These are phyloP conservation scores for Galago senegalensis DNA, from an alignment of 2,797 vertebrate genomes.

Conservation along the genomic window DNA sequence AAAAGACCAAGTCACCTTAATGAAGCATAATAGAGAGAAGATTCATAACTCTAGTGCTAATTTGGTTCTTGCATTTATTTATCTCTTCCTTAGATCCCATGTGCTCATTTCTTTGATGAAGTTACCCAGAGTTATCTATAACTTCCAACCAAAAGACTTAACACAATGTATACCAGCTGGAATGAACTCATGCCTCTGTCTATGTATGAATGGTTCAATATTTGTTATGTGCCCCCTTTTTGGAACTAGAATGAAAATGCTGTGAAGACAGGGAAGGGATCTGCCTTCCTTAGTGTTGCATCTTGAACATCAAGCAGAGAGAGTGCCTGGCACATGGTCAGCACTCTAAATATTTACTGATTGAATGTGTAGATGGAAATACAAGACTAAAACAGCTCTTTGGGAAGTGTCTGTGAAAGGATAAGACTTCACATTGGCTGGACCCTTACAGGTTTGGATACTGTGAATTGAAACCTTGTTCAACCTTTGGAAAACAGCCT, in stretches of 20 bases:
- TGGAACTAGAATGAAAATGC: not conserved
- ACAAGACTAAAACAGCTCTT: not conserved
- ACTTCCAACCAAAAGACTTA: constrained; percentile 28
- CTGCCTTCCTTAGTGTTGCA: not conserved
- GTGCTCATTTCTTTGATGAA: constrained; percentile 44
- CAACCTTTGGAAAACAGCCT: not conserved
- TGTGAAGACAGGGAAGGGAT: not conserved
- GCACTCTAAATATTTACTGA: not conserved
- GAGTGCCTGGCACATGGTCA: not conserved
- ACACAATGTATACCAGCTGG: not conserved
- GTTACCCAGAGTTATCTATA: not conserved
- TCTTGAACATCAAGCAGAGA: not conserved
- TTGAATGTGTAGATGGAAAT: not conserved
- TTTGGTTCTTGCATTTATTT: not conserved
- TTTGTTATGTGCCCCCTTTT: not conserved
- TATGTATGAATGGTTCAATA: not conserved
- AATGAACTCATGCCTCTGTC: not conserved
- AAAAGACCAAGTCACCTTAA: constrained; percentile 31
- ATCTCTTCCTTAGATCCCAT: not conserved
- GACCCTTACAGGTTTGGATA: not conserved
- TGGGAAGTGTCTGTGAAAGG: not conserved
- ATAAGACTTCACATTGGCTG: not conserved
- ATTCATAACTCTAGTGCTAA: not conserved
- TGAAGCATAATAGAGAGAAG: constrained; percentile 33
- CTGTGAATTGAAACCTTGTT: constrained; percentile 15